These are phyloP conservation scores for Monodelphis domestica DNA, from an alignment of 2,797 vertebrate species.

Conservation along the genomic window DNA sequence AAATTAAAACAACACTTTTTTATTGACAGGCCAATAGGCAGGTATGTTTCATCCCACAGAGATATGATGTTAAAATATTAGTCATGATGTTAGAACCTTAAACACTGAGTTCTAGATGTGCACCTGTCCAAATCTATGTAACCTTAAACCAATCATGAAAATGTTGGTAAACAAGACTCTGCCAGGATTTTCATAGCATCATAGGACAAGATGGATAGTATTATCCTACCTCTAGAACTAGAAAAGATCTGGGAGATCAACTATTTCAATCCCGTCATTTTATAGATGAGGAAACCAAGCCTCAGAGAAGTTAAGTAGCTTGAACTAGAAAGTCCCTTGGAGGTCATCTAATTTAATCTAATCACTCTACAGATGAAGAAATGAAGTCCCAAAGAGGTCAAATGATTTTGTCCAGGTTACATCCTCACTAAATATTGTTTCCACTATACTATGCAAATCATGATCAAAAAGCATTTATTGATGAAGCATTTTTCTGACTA, in stretches of 20 bases:
- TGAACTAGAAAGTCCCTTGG: background rate
- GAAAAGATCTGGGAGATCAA: background rate
- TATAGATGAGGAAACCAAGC: background rate
- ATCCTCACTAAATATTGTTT: too few species aligned
- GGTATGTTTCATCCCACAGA: background rate
- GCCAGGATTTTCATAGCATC: background rate
- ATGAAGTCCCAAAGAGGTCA: background rate
- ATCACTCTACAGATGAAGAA: background rate
- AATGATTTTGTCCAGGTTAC: slow-evolving; percentile 3
- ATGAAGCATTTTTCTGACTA: background rate
- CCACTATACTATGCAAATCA: too few species aligned
- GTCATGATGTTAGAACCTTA: background rate
- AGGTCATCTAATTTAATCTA: background rate
- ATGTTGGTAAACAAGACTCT: background rate
- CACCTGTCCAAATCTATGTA: background rate
- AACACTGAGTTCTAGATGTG: background rate
- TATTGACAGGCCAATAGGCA: background rate
- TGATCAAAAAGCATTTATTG: too few species aligned
- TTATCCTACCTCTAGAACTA: background rate
- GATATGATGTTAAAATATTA: background rate
- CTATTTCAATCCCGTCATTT: background rate
- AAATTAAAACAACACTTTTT: background rate
- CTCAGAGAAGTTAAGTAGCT: background rate
- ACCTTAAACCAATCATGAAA: background rate
- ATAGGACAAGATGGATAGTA: background rate